A percentile compares a stretch with the other conserved stretches of the same genome.
Conservation (phyloP, 2,797 vertebrate genomes). For the Intellagama lesueurii region DNA sequence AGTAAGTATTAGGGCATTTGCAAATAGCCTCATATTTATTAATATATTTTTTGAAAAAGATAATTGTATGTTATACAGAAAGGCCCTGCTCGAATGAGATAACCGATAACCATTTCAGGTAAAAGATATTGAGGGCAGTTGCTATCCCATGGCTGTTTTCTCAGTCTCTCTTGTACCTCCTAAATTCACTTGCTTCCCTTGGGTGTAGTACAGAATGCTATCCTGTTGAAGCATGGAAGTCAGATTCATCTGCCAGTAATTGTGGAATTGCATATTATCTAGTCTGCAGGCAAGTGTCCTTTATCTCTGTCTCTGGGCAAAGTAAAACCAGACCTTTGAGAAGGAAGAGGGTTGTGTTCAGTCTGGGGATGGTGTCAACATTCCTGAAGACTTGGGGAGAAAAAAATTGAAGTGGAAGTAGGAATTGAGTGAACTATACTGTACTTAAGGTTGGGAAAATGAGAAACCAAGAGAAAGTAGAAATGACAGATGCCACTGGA, state of each 20-base stretch:
- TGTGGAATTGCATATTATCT: neutral
- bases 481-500: no score
- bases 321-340: no score
- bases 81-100: neutral
- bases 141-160: neutral
- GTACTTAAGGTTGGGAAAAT: no score
- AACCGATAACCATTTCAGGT: neutral
- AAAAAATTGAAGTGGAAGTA: no score
- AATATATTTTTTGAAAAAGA: no score
- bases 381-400: no score
- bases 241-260: neutral
- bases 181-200: neutral
- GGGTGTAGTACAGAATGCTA: neutral
- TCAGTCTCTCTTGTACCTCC: neutral
- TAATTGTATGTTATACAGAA: neutral
- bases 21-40: no score
- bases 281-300: neutral
- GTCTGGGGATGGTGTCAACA: no score
- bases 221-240: neutral
- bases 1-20: neutral
- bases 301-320: no score
- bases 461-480: no score
- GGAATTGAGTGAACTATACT: no score
- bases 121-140: neutral
- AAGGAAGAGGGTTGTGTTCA: no score